These are phyloP conservation scores for Stomatorhinus ivindoensis DNA, from an alignment of 2,113 vertebrate species.

Conservation along the genomic window DNA sequence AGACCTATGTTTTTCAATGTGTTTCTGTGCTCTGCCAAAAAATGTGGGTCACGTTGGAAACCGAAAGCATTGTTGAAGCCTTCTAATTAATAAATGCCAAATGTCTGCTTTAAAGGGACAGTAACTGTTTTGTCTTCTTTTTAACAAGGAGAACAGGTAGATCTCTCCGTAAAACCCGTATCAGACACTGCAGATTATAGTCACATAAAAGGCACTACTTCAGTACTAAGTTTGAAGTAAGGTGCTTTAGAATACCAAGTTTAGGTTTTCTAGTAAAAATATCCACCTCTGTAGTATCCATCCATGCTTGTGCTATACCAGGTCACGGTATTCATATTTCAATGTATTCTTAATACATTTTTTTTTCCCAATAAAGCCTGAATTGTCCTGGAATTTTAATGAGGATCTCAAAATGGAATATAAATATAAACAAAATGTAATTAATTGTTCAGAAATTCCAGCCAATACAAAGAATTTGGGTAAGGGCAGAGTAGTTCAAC, in stretches of 20 bases:
- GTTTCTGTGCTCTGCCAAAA: not conserved
- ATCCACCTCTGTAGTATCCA: not conserved
- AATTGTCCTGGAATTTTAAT: not conserved
- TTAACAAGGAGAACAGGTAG: not conserved
- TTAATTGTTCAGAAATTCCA: constrained; percentile 1
- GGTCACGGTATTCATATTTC: not conserved
- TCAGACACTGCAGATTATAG: not conserved
- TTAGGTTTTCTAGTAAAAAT: not conserved
- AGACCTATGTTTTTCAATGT: not conserved
- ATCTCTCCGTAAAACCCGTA: not conserved
- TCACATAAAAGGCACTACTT: not conserved
- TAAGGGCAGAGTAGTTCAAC: not conserved
- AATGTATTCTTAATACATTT: not conserved
- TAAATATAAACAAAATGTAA: not conserved
- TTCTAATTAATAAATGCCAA: constrained; percentile 6
- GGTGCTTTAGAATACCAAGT: not conserved
- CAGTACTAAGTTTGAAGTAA: not conserved
- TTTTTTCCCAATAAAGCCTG: not conserved
- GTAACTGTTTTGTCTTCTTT: not conserved
- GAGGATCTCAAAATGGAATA: not conserved
- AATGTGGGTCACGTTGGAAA: not conserved
- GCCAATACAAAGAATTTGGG: not conserved
- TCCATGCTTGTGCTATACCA: not conserved
- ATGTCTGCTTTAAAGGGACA: not conserved
- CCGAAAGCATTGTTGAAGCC: not conserved